Evolutionary conservation across 2,888 invertebrate genomes (phyloP).

Genomic region (Poecilus cupreus): DNA sequence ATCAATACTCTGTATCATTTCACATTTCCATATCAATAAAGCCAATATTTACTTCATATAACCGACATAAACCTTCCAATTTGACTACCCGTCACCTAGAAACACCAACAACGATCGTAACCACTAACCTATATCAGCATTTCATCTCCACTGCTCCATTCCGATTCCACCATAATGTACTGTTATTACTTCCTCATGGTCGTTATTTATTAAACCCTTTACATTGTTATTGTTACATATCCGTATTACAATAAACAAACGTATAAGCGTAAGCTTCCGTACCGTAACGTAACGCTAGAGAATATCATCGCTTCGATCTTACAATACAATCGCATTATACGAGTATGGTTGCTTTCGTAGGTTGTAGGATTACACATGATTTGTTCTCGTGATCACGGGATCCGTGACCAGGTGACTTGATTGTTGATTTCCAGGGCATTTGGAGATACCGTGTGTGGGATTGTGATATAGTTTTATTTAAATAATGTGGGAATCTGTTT

Average conservation of each 20-base stretch:
- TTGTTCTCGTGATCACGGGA: background rate
- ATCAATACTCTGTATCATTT: background rate
- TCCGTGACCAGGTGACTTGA: background rate
- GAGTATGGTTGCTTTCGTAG: background rate
- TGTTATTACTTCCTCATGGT: slow-evolving; percentile 42
- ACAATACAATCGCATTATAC: background rate
- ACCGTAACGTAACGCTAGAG: background rate
- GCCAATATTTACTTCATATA: background rate
- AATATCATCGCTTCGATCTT: background rate
- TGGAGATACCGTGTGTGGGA: background rate
- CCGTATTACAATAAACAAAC: background rate
- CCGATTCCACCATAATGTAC: background rate
- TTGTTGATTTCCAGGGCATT: background rate
- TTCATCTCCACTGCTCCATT: background rate
- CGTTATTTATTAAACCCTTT: slow-evolving; percentile 36
- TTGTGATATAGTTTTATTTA: no score
- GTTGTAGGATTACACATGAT: background rate
- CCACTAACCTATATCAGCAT: background rate
- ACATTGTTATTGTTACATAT: slow-evolving; percentile 8
- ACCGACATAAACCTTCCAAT: background rate
- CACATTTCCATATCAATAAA: background rate
- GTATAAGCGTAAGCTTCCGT: background rate
- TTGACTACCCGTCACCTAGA: background rate
- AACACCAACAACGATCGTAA: background rate
- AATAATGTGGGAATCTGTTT: no score